Evolutionary conservation across 2,797 vertebrate species (phyloP).

Genomic region (Mormyrops attenuatus): DNA sequence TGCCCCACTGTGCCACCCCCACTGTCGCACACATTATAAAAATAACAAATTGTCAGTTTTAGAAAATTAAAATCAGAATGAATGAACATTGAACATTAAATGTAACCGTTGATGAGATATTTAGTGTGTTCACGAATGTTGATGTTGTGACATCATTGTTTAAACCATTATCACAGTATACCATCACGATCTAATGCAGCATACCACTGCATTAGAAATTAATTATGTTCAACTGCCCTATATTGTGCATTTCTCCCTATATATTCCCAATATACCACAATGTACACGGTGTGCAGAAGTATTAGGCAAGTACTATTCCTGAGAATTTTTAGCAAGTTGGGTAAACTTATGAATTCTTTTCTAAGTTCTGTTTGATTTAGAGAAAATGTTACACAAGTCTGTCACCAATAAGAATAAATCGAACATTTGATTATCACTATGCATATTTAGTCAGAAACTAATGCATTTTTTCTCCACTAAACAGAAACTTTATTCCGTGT

Average conservation of each 20-base stretch:
- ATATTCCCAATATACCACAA: not conserved
- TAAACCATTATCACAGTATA: not conserved
- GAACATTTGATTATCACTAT: not conserved
- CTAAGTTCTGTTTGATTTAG: not conserved
- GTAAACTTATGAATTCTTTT: not conserved
- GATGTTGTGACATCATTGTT: not conserved
- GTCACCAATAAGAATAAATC: not conserved
- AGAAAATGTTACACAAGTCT: too few relatives aligned
- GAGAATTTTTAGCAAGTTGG: not conserved
- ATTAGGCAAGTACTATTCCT: not conserved
- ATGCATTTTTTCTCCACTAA: not conserved
- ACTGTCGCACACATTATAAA: too few relatives aligned
- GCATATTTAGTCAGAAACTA: not conserved
- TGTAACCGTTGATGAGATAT: not conserved
- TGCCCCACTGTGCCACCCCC: too few relatives aligned
- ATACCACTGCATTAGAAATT: not conserved
- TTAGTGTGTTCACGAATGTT: not conserved
- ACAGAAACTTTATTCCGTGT: not conserved
- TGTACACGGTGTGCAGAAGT: not conserved
- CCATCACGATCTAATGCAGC: not conserved
- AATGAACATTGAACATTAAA: not conserved
- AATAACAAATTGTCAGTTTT: not conserved
- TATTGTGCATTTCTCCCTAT: not conserved
- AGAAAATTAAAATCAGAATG: not conserved
- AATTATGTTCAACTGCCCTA: not conserved